Evolutionary conservation across 1,140 invertebrate species (phyloP).

Genomic region (Diorhabda elongata): DNA sequence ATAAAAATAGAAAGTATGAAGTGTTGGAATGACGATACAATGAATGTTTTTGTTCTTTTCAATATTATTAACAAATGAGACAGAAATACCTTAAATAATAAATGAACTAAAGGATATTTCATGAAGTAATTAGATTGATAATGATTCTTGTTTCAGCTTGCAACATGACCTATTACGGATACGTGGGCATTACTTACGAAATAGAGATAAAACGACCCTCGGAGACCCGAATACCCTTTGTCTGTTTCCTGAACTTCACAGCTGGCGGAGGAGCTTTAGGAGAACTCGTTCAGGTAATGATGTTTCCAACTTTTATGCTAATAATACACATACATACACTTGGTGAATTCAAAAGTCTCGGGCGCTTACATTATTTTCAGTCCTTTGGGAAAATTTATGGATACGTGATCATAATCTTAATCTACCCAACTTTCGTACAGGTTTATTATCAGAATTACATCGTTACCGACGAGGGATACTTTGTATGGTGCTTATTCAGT

Average conservation of each 20-base stretch:
- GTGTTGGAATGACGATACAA: too few relatives aligned
- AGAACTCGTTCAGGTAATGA: slow-evolving; percentile 70
- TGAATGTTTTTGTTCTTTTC: too few relatives aligned
- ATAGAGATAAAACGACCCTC: slow-evolving; percentile 68
- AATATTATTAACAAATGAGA: too few relatives aligned
- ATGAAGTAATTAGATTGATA: background rate
- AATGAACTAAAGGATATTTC: background rate
- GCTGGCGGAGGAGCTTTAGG: slow-evolving; percentile 66
- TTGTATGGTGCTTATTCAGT: background rate
- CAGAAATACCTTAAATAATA: too few relatives aligned
- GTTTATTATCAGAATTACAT: background rate
- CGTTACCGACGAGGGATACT: background rate
- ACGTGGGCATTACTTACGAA: slow-evolving; percentile 73
- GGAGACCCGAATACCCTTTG: slow-evolving; percentile 69
- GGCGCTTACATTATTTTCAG: background rate
- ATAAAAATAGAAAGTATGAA: too few relatives aligned
- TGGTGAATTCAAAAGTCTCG: background rate
- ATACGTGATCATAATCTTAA: slow-evolving; percentile 2
- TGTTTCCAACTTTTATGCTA: background rate
- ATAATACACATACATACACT: slow-evolving; percentile 1
- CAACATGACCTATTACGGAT: slow-evolving; percentile 77
- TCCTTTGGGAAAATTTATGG: slow-evolving; percentile 2
- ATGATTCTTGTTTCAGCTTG: slow-evolving; percentile 59
- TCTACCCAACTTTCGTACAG: background rate
- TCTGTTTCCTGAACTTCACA: slow-evolving; percentile 76